A percentile compares a stretch with the other conserved stretches of the same genome.
Evolutionary conservation across 2,888 invertebrate genomes (phyloP).

Genomic region (Trachelus tabidus): DNA sequence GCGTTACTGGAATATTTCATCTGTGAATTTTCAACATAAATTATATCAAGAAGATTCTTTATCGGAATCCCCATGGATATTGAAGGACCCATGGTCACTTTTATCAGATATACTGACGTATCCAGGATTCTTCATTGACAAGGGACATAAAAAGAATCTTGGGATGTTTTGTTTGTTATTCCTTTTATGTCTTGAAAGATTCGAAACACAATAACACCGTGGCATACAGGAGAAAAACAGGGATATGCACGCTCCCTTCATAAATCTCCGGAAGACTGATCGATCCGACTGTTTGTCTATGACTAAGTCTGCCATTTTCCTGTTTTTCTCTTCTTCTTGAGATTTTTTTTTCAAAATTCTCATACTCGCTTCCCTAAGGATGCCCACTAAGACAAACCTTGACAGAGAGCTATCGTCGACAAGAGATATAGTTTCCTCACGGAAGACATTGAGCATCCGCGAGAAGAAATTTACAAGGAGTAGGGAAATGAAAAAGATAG

Average conservation of each 20-base stretch:
- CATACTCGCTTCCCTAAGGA: background rate
- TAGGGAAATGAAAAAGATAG: background rate
- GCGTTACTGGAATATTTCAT: background rate
- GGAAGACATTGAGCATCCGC: background rate
- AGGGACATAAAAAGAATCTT: background rate
- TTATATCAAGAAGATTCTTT: background rate
- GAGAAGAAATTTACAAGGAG: conserved; percentile 7
- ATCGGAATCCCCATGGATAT: background rate
- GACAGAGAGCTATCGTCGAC: background rate
- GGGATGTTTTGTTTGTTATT: background rate
- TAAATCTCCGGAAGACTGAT: background rate
- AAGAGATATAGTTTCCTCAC: background rate
- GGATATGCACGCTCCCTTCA: background rate
- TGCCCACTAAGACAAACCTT: background rate
- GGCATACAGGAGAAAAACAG: background rate
- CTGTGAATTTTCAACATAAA: background rate
- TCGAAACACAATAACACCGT: background rate
- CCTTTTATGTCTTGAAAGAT: background rate
- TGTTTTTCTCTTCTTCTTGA: background rate
- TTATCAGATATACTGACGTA: background rate
- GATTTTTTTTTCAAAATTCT: background rate
- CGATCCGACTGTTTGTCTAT: conserved; percentile 1
- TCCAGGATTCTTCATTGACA: background rate
- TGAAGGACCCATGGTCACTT: background rate
- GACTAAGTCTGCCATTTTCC: background rate